A percentile compares a stretch with the other conserved stretches of the same genome.
These are phyloP conservation scores for Rhabditophanes sp. DNA, from an alignment of 2,888 invertebrate species.

Conservation along the genomic window DNA sequence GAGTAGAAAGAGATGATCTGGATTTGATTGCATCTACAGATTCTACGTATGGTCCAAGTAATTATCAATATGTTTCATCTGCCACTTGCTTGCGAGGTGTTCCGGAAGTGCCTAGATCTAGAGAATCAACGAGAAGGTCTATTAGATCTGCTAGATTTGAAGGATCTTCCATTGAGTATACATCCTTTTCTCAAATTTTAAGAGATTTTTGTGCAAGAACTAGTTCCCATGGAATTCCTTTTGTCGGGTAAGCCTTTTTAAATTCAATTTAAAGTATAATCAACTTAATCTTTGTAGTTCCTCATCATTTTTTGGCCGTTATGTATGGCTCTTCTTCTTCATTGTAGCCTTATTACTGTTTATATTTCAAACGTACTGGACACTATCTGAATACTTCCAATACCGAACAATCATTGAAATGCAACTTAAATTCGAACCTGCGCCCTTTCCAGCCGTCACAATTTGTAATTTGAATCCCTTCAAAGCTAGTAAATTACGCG, in stretches of 20 bases:
- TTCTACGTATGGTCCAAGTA: no score
- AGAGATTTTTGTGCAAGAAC: conserved; percentile 42
- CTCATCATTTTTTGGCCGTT: conserved; percentile 33
- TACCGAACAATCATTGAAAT: conserved; percentile 44
- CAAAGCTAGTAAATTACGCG: conserved; percentile 31
- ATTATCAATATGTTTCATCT: no score
- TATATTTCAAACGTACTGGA: conserved; percentile 39
- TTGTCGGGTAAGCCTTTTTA: conserved; percentile 19
- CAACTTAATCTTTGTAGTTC: conserved; percentile 16
- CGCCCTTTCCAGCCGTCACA: conserved; percentile 38
- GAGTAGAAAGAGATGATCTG: no score
- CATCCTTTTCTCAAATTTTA: conserved; percentile 19
- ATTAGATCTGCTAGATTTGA: conserved; percentile 2
- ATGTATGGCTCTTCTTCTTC: conserved; percentile 30
- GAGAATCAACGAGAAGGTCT: no score
- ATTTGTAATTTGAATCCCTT: conserved; percentile 38
- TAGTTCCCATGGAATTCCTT: conserved; percentile 37
- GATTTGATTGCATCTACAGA: no score
- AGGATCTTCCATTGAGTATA: conserved; percentile 6
- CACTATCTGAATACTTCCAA: conserved; percentile 38
- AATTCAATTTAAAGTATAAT: neutral
- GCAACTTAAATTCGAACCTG: conserved; percentile 42
- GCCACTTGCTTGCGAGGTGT: no score
- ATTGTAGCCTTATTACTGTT: conserved; percentile 23
- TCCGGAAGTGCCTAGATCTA: no score